Evolutionary conservation across 2,888 invertebrate species (phyloP), one percentile per base, ranked within the genome.

Genomic region (Trichopoda pennipes): DNA sequence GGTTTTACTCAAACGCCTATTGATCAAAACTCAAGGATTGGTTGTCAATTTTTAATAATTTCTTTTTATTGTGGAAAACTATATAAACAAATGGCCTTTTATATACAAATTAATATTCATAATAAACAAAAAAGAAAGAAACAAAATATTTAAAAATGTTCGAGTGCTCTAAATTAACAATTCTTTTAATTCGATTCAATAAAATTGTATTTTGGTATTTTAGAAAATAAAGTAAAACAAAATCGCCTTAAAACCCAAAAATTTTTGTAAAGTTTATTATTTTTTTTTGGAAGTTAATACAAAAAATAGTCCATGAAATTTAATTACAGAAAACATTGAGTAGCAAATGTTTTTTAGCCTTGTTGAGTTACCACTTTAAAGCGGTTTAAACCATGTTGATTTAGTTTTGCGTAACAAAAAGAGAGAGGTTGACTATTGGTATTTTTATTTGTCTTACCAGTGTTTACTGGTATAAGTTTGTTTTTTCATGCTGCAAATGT

Each of bases 311-410:
- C 23, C 12, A 28, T 28, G 28, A 28, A 28, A 28, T 28, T 10
- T 23, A 38, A 23, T n/a, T n/a, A 66, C 16, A n/a, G 10, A 38
- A 35, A 66, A 7, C 64, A 51, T 38, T 35, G 23, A 66, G 51
- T 14, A 19, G 51, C 21, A 66, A 64, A 51, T 51, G 53, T 42
- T 53, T 66, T 51, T 66, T 53, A 66, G 66, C 66, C 66, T 66
- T 66, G 66, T 66, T 66, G 53, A 38, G 21, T 53, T 66, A 66
- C 66, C 66, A 66, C 66, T 53, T 66, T 38, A 66, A 66, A 66
- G 66, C 66, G 61, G 61, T 61, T 61, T 63, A 55, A 73, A 44
- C 53, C 44, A 55, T 44, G 55, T 32, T 61, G 42, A 28, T 72
- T 60, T 49, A 19, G 17, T 72, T 60, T 47, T 56, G 28, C 44